Evolutionary conservation across 2,113 vertebrate species (phyloP).

Genomic region (Alouatta palliata): DNA sequence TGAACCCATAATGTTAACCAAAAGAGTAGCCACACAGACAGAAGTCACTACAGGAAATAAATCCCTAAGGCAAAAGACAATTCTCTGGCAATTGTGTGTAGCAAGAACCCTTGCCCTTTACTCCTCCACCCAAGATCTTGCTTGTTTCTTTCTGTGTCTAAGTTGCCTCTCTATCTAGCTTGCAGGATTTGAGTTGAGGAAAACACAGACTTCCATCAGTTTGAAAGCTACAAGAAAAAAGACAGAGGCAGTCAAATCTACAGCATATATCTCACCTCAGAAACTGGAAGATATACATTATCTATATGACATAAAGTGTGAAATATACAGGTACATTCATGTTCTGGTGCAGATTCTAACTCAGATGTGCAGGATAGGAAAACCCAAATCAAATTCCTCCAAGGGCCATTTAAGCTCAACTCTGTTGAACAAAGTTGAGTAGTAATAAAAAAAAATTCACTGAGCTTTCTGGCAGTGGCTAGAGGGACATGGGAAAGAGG

Average conservation of each 20-base stretch:
- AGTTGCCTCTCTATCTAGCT: slow-evolving; percentile 82
- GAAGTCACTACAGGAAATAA: background rate
- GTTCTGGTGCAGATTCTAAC: background rate
- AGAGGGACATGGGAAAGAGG: background rate
- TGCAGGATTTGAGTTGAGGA: slow-evolving; percentile 89
- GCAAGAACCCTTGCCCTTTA: background rate
- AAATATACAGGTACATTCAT: slow-evolving; percentile 91
- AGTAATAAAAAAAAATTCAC: background rate
- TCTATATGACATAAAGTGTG: slow-evolving; percentile 85
- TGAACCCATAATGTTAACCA: background rate
- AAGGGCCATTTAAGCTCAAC: background rate
- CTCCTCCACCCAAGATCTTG: background rate
- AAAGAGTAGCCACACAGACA: background rate
- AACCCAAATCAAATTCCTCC: background rate
- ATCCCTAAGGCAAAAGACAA: background rate
- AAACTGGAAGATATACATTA: slow-evolving; percentile 78
- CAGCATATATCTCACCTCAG: slow-evolving; percentile 87
- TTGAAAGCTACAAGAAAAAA: slow-evolving; percentile 42
- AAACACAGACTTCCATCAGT: slow-evolving; percentile 90
- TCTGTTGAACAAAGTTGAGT: background rate
- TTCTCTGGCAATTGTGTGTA: background rate
- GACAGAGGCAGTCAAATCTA: slow-evolving; percentile 45
- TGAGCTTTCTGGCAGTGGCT: background rate
- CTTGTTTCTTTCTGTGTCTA: background rate
- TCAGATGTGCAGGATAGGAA: background rate